Percentiles rank a stretch among this genome's conserved stretches.
phyloP scores from a whole-genome alignment of 2,797 vertebrate genomes.

The Pelobates cultripes region DNA sequence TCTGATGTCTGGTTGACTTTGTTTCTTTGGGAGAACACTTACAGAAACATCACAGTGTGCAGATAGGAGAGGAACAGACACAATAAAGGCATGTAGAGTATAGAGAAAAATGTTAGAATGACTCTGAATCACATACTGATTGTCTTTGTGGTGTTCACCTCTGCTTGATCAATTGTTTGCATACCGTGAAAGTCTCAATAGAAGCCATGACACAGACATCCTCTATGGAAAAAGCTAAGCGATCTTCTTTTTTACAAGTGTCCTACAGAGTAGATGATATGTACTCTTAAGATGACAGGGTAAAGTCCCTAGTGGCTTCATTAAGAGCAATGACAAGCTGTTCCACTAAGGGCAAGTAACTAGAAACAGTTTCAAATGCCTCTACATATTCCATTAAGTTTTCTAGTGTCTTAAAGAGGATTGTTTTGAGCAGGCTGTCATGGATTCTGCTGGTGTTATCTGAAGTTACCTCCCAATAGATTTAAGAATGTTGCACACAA shows the following conservation, averaged over 20 bases:
- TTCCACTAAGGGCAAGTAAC: background rate
- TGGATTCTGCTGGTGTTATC: background rate
- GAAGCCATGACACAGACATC: background rate
- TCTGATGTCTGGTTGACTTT: too few relatives aligned
- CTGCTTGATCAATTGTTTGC: background rate
- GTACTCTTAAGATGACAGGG: background rate
- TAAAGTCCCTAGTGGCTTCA: background rate
- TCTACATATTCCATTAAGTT: background rate
- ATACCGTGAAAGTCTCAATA: background rate
- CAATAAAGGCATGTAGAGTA: background rate
- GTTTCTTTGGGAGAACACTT: too few relatives aligned
- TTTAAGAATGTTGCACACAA: background rate
- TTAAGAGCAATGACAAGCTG: background rate
- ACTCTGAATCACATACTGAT: background rate
- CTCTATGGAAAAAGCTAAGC: background rate
- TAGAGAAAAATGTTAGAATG: background rate
- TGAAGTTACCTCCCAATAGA: background rate
- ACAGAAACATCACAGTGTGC: background rate
- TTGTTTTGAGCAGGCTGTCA: background rate
- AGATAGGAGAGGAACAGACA: background rate
- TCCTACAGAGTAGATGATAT: constrained; percentile 9
- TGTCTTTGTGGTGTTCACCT: background rate
- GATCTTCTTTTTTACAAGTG: background rate
- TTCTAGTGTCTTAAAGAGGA: background rate
- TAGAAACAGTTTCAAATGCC: background rate